phyloP scores from a whole-genome alignment of 2,113 vertebrate genomes.

The Brachyhypopomus gauderio region DNA sequence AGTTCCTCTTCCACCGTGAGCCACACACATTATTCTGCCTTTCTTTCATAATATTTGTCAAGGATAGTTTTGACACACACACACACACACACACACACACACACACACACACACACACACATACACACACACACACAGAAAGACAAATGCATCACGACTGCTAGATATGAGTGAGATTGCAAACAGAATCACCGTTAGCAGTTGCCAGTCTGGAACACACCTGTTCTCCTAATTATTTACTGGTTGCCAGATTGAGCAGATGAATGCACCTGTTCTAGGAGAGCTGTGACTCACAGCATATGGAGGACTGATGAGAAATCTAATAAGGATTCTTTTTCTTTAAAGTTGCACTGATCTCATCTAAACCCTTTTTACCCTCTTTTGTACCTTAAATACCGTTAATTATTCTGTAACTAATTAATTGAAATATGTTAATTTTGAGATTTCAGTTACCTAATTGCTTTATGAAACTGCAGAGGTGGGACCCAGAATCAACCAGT shows the following conservation, averaged over 20 bases:
- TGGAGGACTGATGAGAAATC: conserved; percentile 15
- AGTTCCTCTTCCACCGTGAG: background rate
- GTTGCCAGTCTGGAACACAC: conserved; percentile 37
- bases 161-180: conserved; percentile 22
- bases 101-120: background rate
- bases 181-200: conserved; percentile 15
- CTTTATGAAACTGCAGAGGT: no score
- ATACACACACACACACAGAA: background rate
- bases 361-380: background rate
- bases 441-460: no score
- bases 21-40: conserved; percentile 21
- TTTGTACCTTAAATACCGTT: background rate
- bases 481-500: no score
- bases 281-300: conserved; percentile 22
- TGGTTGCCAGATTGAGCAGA: conserved; percentile 25
- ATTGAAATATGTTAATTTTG: no score
- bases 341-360: background rate
- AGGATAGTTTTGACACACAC: background rate
- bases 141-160: background rate
- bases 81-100: background rate
- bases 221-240: conserved; percentile 46
- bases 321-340: background rate
- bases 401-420: no score
- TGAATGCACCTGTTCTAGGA: conserved; percentile 7
- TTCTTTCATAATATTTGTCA: background rate